These are phyloP conservation scores for Leptinotarsa juncta DNA, from an alignment of 2,888 invertebrate species.

Conservation along the genomic window DNA sequence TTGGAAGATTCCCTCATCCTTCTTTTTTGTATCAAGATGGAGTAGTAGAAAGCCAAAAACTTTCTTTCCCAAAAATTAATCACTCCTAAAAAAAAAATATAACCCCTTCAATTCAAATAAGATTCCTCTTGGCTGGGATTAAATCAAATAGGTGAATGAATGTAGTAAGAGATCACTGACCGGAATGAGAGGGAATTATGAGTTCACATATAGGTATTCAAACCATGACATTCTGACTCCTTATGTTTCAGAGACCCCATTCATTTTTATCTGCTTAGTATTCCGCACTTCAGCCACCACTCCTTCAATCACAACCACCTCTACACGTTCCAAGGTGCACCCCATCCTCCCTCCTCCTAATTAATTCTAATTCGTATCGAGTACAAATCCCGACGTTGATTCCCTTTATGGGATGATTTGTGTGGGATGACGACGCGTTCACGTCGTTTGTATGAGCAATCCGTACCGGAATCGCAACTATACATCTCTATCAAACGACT, in stretches of 20 bases:
- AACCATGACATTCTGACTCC: neutral
- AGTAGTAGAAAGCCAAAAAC: too few species aligned
- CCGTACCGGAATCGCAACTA: constrained; percentile 46
- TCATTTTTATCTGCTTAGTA: constrained; percentile 15
- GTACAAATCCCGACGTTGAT: constrained; percentile 38
- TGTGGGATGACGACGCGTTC: constrained; percentile 41
- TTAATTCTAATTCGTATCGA: constrained; percentile 45
- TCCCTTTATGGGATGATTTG: constrained; percentile 49
- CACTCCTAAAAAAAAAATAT: too few species aligned
- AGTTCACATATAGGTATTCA: neutral
- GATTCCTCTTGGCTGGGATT: too few species aligned
- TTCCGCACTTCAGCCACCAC: neutral
- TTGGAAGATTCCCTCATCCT: too few species aligned
- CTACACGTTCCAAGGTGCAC: constrained; percentile 24
- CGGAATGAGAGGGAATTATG: neutral
- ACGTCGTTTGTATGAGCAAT: constrained; percentile 45
- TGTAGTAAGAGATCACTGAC: neutral
- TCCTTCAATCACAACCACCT: constrained; percentile 6
- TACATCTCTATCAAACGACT: constrained; percentile 58
- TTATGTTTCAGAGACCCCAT: neutral
- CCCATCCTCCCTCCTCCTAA: constrained; percentile 29
- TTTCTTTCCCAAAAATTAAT: too few species aligned
- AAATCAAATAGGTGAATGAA: too few species aligned
- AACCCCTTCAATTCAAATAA: too few species aligned
- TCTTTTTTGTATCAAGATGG: too few species aligned